A percentile compares a stretch with the other conserved stretches of the same genome.
Conservation (phyloP, 2,888 invertebrate genomes). For the Drosophila yooni region DNA sequence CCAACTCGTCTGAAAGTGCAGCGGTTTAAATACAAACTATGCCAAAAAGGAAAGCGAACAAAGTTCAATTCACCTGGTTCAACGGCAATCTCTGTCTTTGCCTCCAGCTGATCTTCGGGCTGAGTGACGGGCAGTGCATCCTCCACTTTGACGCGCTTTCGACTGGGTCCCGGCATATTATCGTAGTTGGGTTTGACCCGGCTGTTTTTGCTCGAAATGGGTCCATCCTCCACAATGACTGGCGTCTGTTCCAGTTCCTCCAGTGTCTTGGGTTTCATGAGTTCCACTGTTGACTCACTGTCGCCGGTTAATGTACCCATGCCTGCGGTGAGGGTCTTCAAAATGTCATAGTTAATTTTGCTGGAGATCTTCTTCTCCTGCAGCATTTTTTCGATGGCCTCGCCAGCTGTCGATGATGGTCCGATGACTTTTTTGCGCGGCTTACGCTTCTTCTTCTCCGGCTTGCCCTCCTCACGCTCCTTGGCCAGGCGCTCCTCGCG, state of each 20-base stretch:
- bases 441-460: conserved; percentile 91
- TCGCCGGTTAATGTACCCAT: conserved; percentile 45
- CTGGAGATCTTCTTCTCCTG: conserved; percentile 97
- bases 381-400: conserved; percentile 98
- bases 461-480: conserved; percentile 95
- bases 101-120: conserved; percentile 51
- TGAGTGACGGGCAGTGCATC: conserved; percentile 75
- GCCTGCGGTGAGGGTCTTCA: conserved; percentile 89
- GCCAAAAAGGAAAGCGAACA: background rate
- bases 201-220: conserved; percentile 58
- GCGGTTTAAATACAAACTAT: background rate
- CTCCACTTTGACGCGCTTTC: conserved; percentile 79
- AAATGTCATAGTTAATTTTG: conserved; percentile 99
- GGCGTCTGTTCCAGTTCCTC: conserved; percentile 60
- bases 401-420: conserved; percentile 90
- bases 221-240: conserved; percentile 68
- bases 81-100: conserved; percentile 59
- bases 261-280: conserved; percentile 45
- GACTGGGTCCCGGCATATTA: conserved; percentile 70
- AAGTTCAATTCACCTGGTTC: conserved; percentile 69
- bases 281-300: background rate
- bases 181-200: conserved; percentile 74
- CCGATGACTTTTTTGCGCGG: conserved; percentile 88
- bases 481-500: conserved; percentile 92
- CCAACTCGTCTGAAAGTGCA: conserved; percentile 75